These are phyloP conservation scores for Morone saxatilis DNA, from an alignment of 2,113 vertebrate species.

Conservation along the genomic window DNA sequence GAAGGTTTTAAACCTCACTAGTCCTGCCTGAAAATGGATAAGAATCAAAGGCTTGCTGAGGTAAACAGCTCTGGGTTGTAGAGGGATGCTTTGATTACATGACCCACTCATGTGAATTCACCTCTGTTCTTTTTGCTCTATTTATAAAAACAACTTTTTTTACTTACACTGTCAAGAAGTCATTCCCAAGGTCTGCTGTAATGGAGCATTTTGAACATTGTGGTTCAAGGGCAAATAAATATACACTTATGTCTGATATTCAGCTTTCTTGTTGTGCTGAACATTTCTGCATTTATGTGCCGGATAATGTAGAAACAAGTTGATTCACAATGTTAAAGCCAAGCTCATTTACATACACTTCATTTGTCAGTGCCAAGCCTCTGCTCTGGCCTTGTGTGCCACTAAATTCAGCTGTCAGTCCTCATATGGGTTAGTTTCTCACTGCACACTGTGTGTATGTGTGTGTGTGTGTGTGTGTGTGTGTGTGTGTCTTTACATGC, in stretches of 20 bases:
- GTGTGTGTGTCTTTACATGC: not conserved
- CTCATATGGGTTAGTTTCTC: conserved; percentile 23
- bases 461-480: conserved; percentile 1
- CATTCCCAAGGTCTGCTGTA: conserved; percentile 58
- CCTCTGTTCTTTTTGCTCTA: conserved; percentile 10
- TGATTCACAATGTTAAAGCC: conserved; percentile 60
- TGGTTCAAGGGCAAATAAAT: conserved; percentile 52
- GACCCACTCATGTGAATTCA: conserved; percentile 40
- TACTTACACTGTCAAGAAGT: conserved; percentile 39
- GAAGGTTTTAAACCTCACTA: conserved; percentile 36
- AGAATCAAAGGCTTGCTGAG: conserved; percentile 43
- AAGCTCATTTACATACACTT: conserved; percentile 65
- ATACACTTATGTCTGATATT: conserved; percentile 28
- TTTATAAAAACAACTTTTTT: conserved; percentile 48
- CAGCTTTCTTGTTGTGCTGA: conserved; percentile 28
- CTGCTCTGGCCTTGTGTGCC: conserved; percentile 42
- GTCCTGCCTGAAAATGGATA: conserved; percentile 49
- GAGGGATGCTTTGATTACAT: conserved; percentile 44
- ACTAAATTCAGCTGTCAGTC: conserved; percentile 65
- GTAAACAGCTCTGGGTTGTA: conserved; percentile 47
- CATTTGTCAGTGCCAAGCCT: conserved; percentile 60
- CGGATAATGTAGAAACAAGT: conserved; percentile 58
- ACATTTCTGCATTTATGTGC: conserved; percentile 31
- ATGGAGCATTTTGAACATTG: conserved; percentile 56
- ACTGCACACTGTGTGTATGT: not conserved